Evolutionary conservation across 2,888 invertebrate species (phyloP).

Genomic region (Dolichopus griseipennis): DNA sequence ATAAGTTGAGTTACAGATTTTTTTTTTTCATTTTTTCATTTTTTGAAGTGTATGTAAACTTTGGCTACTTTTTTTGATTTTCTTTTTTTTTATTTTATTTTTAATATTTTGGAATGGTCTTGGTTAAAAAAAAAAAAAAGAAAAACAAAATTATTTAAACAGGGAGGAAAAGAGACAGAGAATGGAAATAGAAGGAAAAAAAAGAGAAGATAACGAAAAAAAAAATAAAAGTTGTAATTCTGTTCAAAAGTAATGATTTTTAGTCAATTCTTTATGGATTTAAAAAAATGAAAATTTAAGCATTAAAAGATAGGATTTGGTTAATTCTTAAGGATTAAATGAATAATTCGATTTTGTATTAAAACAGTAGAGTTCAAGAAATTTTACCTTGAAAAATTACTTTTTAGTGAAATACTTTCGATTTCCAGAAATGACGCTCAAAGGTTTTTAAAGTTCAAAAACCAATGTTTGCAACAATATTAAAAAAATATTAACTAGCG

Average conservation of each 20-base stretch:
- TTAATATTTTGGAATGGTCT: too few relatives aligned
- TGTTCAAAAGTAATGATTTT: background rate
- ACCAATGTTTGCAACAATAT: too few relatives aligned
- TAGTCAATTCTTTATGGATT: slow-evolving; percentile 4
- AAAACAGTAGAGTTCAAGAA: too few relatives aligned
- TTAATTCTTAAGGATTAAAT: background rate
- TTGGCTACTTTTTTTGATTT: background rate
- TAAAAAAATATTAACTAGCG: too few relatives aligned
- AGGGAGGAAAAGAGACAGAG: too few relatives aligned
- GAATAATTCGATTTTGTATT: too few relatives aligned
- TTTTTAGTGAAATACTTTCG: too few relatives aligned
- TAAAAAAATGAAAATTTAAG: background rate
- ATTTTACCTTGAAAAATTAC: too few relatives aligned
- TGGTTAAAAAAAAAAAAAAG: too few relatives aligned
- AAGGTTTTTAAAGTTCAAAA: too few relatives aligned
- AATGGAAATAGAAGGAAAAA: background rate
- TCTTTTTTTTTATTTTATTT: background rate
- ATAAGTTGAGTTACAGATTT: background rate
- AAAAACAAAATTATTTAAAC: too few relatives aligned
- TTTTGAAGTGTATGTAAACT: background rate
- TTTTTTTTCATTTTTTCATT: background rate
- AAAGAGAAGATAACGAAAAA: background rate
- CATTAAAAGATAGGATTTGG: background rate
- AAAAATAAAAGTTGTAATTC: background rate
- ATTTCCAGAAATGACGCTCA: too few relatives aligned